Base-by-base conservation (phyloP, 2,888 invertebrate species). In the Phalera bucephala region DNA sequence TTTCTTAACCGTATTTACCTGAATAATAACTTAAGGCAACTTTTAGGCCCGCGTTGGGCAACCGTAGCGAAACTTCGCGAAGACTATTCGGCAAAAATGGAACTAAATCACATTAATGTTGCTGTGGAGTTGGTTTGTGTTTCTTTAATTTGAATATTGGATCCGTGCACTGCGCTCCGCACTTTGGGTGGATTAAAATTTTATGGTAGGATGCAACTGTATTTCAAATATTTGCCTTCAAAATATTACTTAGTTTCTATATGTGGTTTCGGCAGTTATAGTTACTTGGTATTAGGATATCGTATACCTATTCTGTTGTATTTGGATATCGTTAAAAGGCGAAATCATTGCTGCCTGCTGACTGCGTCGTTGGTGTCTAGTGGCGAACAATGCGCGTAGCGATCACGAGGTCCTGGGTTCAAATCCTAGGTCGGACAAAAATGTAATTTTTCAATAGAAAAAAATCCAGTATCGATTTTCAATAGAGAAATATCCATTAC, bases 1-100 rank as follows among this genome's bases (percentile, higher is more conserved):
- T 71, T 63, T 65, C 64, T 46, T 66, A 73, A 75, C 71, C 73
- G 62, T 74, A 74, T 77, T 76, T 78, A 77, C 76, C 73, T 79
- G 67, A 69, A 73, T 75, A 72, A 76, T 74, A 78, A 77, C 77
- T 77, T 72, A 49, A 33, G 42, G 17, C 43, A 72, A 72, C 52
- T 76, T 78, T 56, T 52, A 55, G 56, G 43, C 51, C 59, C 48
- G 59, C 42, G 47, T 51, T 50, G 64, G 57, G 52, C 51, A 49
- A 51, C 52, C 46, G 48, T 39, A 42, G 55, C 36, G 38, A 52
- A 70, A 72, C 58, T 77, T 71, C 47, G 39, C 45, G 33, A 44
- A 45, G 67, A 64, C 66, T 71, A 70, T 72, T 70, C 64, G 59
- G 65, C 54, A 67, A 71, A 75, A 75, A 74, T 69, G 62, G 66